phyloP scores from a whole-genome alignment of 2,888 invertebrate genomes.

The Dinocampus coccinellae region DNA sequence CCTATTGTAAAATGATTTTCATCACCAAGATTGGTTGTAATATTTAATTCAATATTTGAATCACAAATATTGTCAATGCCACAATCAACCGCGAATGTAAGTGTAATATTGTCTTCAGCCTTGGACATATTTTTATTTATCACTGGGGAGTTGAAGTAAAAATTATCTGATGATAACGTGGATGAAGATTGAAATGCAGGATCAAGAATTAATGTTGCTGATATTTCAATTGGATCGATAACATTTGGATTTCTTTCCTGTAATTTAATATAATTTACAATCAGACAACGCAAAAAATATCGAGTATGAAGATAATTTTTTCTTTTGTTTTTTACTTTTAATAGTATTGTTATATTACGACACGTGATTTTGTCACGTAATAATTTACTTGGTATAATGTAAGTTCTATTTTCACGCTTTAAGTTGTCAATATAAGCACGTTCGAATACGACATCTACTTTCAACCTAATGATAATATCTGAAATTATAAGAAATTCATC shows the following conservation, averaged over 20 bases:
- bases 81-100: slow-evolving; percentile 61
- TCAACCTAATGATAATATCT: slow-evolving; percentile 47
- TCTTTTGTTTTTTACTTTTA: slow-evolving; percentile 51
- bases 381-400: slow-evolving; percentile 40
- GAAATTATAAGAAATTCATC: slow-evolving; percentile 19
- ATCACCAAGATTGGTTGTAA: slow-evolving; percentile 35
- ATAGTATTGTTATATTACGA: slow-evolving; percentile 41
- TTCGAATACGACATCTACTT: slow-evolving; percentile 49
- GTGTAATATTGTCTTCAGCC: slow-evolving; percentile 45
- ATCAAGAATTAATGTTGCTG: slow-evolving; percentile 43
- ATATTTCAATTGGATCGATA: slow-evolving; percentile 53
- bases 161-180: slow-evolving; percentile 34
- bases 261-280: slow-evolving; percentile 20
- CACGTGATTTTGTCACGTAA: slow-evolving; percentile 35
- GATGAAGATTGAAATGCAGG: slow-evolving; percentile 12
- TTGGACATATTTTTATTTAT: slow-evolving; percentile 49
- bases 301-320: slow-evolving; percentile 10
- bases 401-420: slow-evolving; percentile 38
- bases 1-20: slow-evolving; percentile 60
- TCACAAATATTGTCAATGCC: slow-evolving; percentile 58
- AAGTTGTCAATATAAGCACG: slow-evolving; percentile 44
- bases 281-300: neutral
- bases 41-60: slow-evolving; percentile 50
- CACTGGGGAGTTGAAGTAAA: slow-evolving; percentile 56
- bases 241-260: slow-evolving; percentile 55